Evolutionary conservation across 2,113 vertebrate genomes (phyloP).

Genomic region (Hystrix brachyura): DNA sequence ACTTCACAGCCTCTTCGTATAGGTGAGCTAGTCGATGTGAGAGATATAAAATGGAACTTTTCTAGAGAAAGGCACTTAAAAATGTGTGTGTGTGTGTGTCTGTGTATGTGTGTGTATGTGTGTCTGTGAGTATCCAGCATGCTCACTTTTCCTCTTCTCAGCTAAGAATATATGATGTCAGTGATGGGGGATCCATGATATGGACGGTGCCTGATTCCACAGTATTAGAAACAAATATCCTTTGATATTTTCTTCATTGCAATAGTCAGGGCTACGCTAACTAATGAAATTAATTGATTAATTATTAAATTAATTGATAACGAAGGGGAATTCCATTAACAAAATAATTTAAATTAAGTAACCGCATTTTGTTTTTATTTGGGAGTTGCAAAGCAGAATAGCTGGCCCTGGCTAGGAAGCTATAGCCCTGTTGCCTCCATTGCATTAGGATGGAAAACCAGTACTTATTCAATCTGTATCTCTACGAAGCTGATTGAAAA

Average conservation of each 20-base stretch:
- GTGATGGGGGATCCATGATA: background rate
- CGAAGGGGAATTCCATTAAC: background rate
- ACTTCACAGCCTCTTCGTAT: background rate
- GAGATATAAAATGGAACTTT: background rate
- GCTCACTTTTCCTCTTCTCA: background rate
- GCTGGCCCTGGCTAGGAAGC: rapidly evolving
- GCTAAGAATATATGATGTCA: background rate
- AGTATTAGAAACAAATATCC: background rate
- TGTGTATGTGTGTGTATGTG: background rate
- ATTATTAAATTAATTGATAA: background rate
- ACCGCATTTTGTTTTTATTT: background rate
- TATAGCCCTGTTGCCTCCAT: background rate
- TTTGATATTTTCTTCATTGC: background rate
- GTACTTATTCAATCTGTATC: background rate
- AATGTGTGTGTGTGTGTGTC: background rate
- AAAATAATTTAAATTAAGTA: background rate
- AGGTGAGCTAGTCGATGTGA: background rate
- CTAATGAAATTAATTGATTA: background rate
- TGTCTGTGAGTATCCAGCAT: background rate
- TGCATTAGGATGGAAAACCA: background rate
- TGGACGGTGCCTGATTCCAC: rapidly evolving
- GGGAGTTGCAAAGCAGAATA: background rate
- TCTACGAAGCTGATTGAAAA: background rate
- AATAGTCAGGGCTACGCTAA: background rate
- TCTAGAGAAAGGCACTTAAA: background rate